These are phyloP conservation scores for Hoplias malabaricus DNA, from an alignment of 2,113 vertebrate genomes.

Conservation along the genomic window DNA sequence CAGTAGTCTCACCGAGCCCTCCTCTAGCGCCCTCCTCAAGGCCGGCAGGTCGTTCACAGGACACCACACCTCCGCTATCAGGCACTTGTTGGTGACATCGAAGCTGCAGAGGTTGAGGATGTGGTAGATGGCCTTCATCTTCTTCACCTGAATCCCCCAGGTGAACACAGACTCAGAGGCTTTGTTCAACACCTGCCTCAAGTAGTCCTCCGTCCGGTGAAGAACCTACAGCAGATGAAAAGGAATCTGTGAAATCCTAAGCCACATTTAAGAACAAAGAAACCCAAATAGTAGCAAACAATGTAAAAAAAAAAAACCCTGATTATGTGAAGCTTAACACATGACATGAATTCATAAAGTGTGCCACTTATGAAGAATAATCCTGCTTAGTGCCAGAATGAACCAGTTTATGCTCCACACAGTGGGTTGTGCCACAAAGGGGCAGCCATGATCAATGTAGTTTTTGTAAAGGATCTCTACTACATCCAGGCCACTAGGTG, in stretches of 20 bases:
- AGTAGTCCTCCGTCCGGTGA: slow-evolving; percentile 90
- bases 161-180: slow-evolving; percentile 88
- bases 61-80: slow-evolving; percentile 97
- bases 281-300: too few species aligned
- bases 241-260: neutral
- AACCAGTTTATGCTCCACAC: too few species aligned
- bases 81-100: slow-evolving; percentile 96
- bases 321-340: too few species aligned
- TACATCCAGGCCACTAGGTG: too few species aligned
- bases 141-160: slow-evolving; percentile 91
- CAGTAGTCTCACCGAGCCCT: slow-evolving; percentile 86
- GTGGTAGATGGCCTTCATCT: slow-evolving; percentile 98
- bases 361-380: too few species aligned
- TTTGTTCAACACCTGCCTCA: slow-evolving; percentile 88
- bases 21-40: slow-evolving; percentile 83
- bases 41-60: slow-evolving; percentile 82
- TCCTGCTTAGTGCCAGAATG: neutral
- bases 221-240: slow-evolving; percentile 78
- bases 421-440: neutral
- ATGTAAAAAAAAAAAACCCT: too few species aligned
- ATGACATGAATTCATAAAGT: too few species aligned
- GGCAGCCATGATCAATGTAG: too few species aligned
- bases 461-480: too few species aligned
- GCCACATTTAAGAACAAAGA: too few species aligned
- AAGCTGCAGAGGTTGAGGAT: slow-evolving; percentile 96